Base-by-base conservation (phyloP, 2,888 invertebrate genomes). In the Lepidocyrtoides sp. region DNA sequence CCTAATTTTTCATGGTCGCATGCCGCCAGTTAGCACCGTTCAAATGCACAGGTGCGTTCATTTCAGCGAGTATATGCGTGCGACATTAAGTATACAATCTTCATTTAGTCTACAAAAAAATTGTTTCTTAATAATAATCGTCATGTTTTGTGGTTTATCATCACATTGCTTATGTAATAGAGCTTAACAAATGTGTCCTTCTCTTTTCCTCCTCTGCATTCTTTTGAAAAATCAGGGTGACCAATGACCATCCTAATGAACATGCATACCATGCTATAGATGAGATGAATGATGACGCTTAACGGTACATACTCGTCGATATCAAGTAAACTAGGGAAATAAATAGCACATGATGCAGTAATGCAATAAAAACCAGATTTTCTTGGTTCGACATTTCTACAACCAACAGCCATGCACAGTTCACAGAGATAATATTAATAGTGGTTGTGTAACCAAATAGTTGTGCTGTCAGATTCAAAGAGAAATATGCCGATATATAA, bases 1-100 rank as follows among this genome's bases (percentile, higher is more conserved):
- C 90, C 90, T 91, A 85, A 91, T 91, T 91, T 91, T 91, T 91
- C 90, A 91, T 91, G 90, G 90, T 85, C 90, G 90, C 90, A 85
- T 91, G 90, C 90, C 90, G 85, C 90, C 79, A 91, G 85, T 91
- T 91, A 79, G 79, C 79, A 89, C 14, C 4, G 41, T n/a, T n/a
- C n/a, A n/a, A n/a, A n/a, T n/a, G n/a, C n/a, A n/a, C 8, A 41
- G 41, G 41, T 41, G 8, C 41, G 41, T 41, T 41, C 41, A 41
- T 41, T 88, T 88, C 66, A 41, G 87, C 75, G 85, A 14, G 8
- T 48, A 86, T 2, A n/a, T n/a, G 66, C 36, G 5, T 79, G 54
- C 32, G 32, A 77, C 36, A 51, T 77, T 51, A 4, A 29, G n/a
- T n/a, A n/a, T n/a, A n/a, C n/a, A n/a, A n/a, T n/a, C n/a, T n/a